Conservation (phyloP, 2,888 invertebrate species). For the Drosophila pegasa region DNA sequence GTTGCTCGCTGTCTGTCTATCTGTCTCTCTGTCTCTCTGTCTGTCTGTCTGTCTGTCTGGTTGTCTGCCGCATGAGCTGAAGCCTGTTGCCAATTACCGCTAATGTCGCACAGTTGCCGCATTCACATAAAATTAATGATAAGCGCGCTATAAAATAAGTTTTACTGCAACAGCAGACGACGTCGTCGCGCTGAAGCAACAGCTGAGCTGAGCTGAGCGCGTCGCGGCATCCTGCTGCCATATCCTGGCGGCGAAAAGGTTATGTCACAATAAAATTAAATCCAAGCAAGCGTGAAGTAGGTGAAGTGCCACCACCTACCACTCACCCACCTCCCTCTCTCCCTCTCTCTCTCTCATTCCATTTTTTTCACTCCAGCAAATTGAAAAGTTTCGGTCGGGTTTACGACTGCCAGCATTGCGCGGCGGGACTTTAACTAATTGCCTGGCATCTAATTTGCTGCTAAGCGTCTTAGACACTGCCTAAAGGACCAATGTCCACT, state of each 20-base stretch:
- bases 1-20: conserved; percentile 26
- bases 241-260: conserved; percentile 63
- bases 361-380: conserved; percentile 43
- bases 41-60: conserved; percentile 8
- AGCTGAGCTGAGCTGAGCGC: conserved; percentile 45
- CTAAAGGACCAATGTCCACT: conserved; percentile 49
- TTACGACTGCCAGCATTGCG: conserved; percentile 55
- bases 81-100: conserved; percentile 75
- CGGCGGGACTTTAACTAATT: conserved; percentile 54
- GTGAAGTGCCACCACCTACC: conserved; percentile 44
- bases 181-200: conserved; percentile 40
- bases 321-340: too few relatives aligned
- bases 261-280: conserved; percentile 79
- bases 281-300: conserved; percentile 77
- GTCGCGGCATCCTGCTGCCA: conserved; percentile 23
- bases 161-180: conserved; percentile 61
- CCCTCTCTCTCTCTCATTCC: too few relatives aligned
- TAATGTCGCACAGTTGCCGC: conserved; percentile 79
- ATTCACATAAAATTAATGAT: conserved; percentile 79
- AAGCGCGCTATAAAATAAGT: conserved; percentile 78
- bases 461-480: conserved; percentile 39
- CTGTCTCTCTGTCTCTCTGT: conserved; percentile 16
- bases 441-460: conserved; percentile 56
- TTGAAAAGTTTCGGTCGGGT: conserved; percentile 67
- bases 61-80: conserved; percentile 16